Base-by-base conservation (phyloP, 2,797 vertebrate genomes). In the Ceryle rudis region DNA sequence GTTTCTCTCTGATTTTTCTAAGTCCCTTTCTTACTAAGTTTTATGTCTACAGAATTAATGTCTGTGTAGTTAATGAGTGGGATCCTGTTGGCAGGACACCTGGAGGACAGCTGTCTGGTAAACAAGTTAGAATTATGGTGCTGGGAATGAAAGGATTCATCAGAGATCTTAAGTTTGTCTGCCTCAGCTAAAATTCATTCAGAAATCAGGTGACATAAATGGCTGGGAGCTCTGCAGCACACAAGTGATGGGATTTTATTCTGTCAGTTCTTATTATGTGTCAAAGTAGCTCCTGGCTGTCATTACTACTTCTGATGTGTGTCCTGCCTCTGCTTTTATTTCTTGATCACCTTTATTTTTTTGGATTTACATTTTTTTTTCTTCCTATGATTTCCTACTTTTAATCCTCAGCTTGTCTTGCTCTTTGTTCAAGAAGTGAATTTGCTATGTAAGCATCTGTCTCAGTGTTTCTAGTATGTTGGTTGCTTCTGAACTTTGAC, bases 1-100 rank as follows among this genome's bases (percentile, higher is more conserved):
- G 78, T 94, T 98, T 95, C 71, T 92, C 94, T 98, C 97, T 98
- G 95, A 98, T 98, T 92, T 97, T 97, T 95, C 83, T 96, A 97
- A 98, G 97, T 97, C 93, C 20, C 12, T 91, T 90, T 97, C 93
- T 98, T 98, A 79, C 65, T 71, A 61, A 91, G 52, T 41, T 96
- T 97, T 96, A 81, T 97, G 94, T 74, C 35, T 94, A 28, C 70
- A 90, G 81, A 91, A 80, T 93, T 70, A 54, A 60, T 10, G 25
- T 41, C 55, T 81, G 0, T 73, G 47, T 80, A 58, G 69, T 51
- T 90, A 41, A 47, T 0, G 6, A 71, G 35, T 51, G 25, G 35
- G 37, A 81, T 81, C n/a, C 49, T 61, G 64, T 58, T 86, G 67
- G 13, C 37, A 87, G 41, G 72, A 87, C 12, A 61, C 20, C 47